Conservation (phyloP, 2,113 vertebrate species). For the Hippocampus zosterae region DNA sequence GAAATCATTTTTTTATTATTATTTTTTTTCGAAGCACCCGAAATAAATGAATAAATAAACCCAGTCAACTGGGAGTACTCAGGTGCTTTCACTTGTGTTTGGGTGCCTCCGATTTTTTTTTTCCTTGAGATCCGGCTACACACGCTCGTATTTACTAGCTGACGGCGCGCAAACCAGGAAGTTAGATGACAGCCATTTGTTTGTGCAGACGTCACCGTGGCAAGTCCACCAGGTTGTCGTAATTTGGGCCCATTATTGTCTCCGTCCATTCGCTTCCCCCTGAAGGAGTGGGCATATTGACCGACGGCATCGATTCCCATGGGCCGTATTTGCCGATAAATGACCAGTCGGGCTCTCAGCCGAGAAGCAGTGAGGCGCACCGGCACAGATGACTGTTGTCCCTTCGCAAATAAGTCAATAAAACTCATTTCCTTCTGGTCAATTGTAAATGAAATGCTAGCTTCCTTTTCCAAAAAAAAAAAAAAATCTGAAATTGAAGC, state of each 20-base stretch:
- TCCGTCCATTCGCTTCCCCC: conserved; percentile 1
- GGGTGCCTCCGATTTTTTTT: conserved; percentile 10
- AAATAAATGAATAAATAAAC: neutral
- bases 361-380: conserved; percentile 36
- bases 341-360: conserved; percentile 39
- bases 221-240: neutral
- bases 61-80: conserved; percentile 13
- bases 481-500: conserved; percentile 52
- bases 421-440: conserved; percentile 70
- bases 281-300: conserved; percentile 12
- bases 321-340: conserved; percentile 51
- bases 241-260: conserved; percentile 6
- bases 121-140: neutral
- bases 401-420: conserved; percentile 69
- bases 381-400: conserved; percentile 52
- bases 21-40: neutral
- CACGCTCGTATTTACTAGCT: neutral
- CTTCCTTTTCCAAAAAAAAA: conserved; percentile 65
- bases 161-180: neutral
- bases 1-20: conserved; percentile 17
- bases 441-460: conserved; percentile 70
- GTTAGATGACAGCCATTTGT: neutral
- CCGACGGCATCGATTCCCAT: conserved; percentile 21
- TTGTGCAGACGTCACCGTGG: neutral
- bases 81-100: conserved; percentile 6